These are phyloP conservation scores for Atherinosoma microstoma DNA, from an alignment of 2,797 vertebrate genomes.

Conservation along the genomic window DNA sequence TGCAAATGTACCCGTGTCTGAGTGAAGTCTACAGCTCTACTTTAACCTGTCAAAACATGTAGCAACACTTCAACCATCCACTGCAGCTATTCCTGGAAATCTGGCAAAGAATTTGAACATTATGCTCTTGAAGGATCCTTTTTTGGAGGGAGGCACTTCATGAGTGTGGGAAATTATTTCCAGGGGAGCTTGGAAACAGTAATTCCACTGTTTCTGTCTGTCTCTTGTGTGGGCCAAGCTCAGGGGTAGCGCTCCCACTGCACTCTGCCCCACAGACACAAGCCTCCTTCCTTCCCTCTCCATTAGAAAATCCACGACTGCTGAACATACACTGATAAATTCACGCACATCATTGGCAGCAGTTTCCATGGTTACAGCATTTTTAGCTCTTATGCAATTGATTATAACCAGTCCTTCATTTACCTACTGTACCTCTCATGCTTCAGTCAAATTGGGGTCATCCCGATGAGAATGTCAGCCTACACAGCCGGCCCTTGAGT, in stretches of 20 bases:
- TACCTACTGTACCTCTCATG: slow-evolving; percentile 24
- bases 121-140: slow-evolving; percentile 21
- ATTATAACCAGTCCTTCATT: slow-evolving; percentile 47
- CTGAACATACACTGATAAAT: slow-evolving; percentile 18
- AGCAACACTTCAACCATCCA: slow-evolving; percentile 7
- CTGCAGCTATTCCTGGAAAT: slow-evolving; percentile 43
- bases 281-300: slow-evolving; percentile 32
- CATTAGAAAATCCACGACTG: slow-evolving; percentile 16
- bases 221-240: slow-evolving; percentile 39
- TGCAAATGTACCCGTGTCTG: not conserved
- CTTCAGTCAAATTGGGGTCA: slow-evolving; percentile 17
- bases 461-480: not conserved
- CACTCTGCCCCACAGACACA: slow-evolving; percentile 20
- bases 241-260: slow-evolving; percentile 45
- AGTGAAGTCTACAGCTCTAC: slow-evolving; percentile 2
- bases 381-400: slow-evolving; percentile 54
- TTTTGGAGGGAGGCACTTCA: not conserved
- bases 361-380: slow-evolving; percentile 66
- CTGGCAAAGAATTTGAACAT: slow-evolving; percentile 37
- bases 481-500: not conserved
- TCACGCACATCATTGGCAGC: slow-evolving; percentile 31
- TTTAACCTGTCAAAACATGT: slow-evolving; percentile 12
- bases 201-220: slow-evolving; percentile 41
- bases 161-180: slow-evolving; percentile 58
- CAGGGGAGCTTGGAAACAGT: slow-evolving; percentile 43